Evolutionary conservation across 2,797 vertebrate genomes (phyloP).

Genomic region (Rhinophrynus dorsalis): DNA sequence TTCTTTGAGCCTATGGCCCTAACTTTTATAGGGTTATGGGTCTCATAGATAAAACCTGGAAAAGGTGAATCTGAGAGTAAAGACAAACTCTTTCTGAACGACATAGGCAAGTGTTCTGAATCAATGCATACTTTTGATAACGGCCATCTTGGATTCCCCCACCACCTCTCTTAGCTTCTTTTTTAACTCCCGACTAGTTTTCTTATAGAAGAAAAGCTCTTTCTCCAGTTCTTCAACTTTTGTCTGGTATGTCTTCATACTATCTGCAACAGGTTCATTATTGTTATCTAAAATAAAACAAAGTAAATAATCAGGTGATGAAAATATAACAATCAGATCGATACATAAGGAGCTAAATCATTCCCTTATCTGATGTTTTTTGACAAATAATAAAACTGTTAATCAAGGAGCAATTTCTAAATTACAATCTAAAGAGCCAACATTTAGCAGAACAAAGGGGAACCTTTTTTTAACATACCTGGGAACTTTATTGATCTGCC

Average conservation of each 20-base stretch:
- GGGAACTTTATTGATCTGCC: no score
- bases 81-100: neutral
- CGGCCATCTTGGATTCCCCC: constrained; percentile 51
- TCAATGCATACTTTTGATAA: constrained; percentile 52
- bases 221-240: constrained; percentile 83
- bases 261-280: constrained; percentile 58
- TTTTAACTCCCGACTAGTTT: constrained; percentile 81
- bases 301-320: neutral
- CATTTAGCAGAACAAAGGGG: no score
- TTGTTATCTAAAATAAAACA: constrained; percentile 64
- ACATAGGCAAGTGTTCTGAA: neutral
- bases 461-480: no score
- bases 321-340: no score
- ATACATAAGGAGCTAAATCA: no score
- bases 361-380: no score
- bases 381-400: no score
- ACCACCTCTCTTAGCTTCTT: constrained; percentile 76
- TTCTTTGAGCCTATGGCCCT: no score
- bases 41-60: neutral
- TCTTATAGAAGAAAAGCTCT: constrained; percentile 90
- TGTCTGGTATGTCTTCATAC: constrained; percentile 63
- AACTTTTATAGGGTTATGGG: neutral
- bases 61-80: neutral
- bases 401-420: no score
- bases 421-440: no score